Conservation (phyloP, 23 tunicate species). For the Aplidium turbinatum region DNA sequence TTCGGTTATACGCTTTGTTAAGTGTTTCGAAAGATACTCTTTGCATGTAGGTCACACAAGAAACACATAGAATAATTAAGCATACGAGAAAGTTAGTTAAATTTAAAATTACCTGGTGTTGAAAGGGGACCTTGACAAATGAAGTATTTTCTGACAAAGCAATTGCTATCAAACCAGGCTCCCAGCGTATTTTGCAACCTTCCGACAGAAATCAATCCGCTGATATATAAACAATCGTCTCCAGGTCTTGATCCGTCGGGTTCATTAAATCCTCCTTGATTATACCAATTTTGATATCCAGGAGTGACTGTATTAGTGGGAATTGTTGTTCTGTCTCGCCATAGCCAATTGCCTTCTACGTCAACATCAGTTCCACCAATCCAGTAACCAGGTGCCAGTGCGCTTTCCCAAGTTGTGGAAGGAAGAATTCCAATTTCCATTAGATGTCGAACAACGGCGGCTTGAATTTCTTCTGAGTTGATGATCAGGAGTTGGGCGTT, state of each 20-base stretch:
- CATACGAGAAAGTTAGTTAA: too few relatives aligned
- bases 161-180: constrained; percentile 40
- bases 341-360: constrained; percentile 34
- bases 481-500: constrained; percentile 18
- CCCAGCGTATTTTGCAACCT: constrained; percentile 15
- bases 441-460: constrained; percentile 13
- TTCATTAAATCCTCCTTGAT: constrained; percentile 4
- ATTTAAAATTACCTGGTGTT: constrained; percentile 7
- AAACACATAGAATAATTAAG: too few relatives aligned
- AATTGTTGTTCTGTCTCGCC: constrained; percentile 22
- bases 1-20: too few relatives aligned
- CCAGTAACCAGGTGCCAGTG: constrained; percentile 53
- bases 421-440: constrained; percentile 29
- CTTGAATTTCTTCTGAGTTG: constrained; percentile 22
- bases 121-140: constrained; percentile 18
- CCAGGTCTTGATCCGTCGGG: constrained; percentile 15
- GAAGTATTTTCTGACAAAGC: constrained; percentile 30
- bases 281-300: constrained; percentile 55
- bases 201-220: constrained; percentile 1
- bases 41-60: too few relatives aligned
- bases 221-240: constrained; percentile 42
- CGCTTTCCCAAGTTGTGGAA: constrained; percentile 14
- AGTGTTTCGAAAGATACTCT: too few relatives aligned
- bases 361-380: constrained; percentile 43
- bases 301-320: background rate